Base-by-base conservation (phyloP, 1,140 invertebrate species). In the Colletes gigas region DNA sequence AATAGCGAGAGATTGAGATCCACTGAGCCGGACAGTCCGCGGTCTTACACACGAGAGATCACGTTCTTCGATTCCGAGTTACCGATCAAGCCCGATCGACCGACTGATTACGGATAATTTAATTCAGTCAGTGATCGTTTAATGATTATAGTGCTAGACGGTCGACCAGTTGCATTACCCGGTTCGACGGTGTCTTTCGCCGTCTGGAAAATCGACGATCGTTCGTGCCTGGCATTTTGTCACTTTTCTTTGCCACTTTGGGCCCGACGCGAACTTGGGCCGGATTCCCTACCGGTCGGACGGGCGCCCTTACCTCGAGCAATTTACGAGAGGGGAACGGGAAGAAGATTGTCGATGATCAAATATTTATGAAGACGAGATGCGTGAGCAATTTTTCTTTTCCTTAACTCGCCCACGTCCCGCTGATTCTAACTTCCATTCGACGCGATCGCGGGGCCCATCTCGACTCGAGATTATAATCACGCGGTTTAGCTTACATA, bases 101-200 rank as follows among this genome's bases (percentile, higher is more conserved):
- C 74, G 65, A 44, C 75, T 85, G 90, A 92, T 93, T 91, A 90
- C 78, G 78, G 90, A 89, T 92, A 91, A 93, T 92, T 91, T 91
- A 90, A 92, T 91, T 92, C 92, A 92, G 88, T 91, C 88, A 88
- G 89, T 90, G 79, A 85, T 90, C 87, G 67, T 87, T 77, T 90
- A 90, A 89, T 85, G 90, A 92, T 92, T 90, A 91, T 84, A 86
- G 85, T 83, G 89, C 68, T 52, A 66, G 79, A 1, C 21, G 14
- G 72, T 12, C 50, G 19, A 41, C 44, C 62, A 54, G 70, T 50
- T 69, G 81, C 52, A 65, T 76, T 82, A 82, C 41, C 69, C 30
- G 14, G 17, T 30, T 47, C 41, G 52, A 39, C 21, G 59, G 52
- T 21, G 12, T n/a, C 6, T 72, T 76, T 39, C 57, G 39, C 59